A percentile compares a stretch with the other conserved stretches of the same genome.
Evolutionary conservation across 2,113 vertebrate genomes (phyloP).

Genomic region (Aptenodytes forsteri): DNA sequence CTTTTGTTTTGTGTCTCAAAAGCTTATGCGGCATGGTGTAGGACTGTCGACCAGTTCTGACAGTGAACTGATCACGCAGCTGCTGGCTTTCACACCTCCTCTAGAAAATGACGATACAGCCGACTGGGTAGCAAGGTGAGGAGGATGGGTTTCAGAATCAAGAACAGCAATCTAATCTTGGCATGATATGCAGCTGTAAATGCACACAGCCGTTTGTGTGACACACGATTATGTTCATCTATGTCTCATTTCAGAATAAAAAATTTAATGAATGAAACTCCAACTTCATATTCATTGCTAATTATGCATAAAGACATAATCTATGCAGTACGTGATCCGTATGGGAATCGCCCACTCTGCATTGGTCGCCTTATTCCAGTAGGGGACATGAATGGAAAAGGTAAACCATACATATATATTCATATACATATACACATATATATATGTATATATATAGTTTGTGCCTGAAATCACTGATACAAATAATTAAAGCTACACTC

Average conservation of each 20-base stretch:
- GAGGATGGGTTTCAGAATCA: not conserved
- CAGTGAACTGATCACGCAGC: conserved; percentile 96
- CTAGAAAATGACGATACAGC: conserved; percentile 88
- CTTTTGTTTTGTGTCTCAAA: not conserved
- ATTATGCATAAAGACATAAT: conserved; percentile 95
- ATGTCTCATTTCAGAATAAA: conserved; percentile 84
- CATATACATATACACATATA: not conserved
- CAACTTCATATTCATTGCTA: conserved; percentile 92
- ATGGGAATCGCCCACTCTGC: conserved; percentile 94
- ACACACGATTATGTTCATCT: not conserved
- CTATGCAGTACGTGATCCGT: conserved; percentile 94
- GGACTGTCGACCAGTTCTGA: conserved; percentile 96
- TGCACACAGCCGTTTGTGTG: not conserved
- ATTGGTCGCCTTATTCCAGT: conserved; percentile 91
- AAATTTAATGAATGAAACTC: conserved; percentile 95
- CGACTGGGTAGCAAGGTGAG: conserved; percentile 96
- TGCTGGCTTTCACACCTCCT: conserved; percentile 93
- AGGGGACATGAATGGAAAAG: conserved; percentile 83
- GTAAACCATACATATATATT: conserved; percentile 41
- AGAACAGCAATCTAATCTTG: not conserved
- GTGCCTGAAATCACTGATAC: not conserved
- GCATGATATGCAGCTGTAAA: not conserved
- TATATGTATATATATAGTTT: not conserved
- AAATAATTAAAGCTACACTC: not conserved
- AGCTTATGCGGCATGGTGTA: conserved; percentile 95